A percentile compares a stretch with the other conserved stretches of the same genome.
These are phyloP conservation scores for Tenodera sinensis DNA, from an alignment of 2,888 invertebrate genomes.

Conservation along the genomic window DNA sequence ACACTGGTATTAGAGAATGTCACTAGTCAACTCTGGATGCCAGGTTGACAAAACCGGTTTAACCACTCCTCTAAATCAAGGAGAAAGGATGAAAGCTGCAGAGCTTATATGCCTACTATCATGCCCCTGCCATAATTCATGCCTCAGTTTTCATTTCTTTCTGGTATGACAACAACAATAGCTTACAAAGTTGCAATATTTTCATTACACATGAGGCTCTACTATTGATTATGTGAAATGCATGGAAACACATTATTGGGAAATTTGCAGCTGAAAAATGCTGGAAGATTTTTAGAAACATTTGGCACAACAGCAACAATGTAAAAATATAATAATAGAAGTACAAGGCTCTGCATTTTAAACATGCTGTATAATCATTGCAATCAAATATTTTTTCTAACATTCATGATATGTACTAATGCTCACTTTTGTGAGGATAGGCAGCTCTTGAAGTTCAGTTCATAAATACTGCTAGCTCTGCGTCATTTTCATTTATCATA, in stretches of 20 bases:
- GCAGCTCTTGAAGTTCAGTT: background rate
- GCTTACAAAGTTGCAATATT: background rate
- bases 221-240: background rate
- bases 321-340: background rate
- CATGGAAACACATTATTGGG: background rate
- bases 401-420: background rate
- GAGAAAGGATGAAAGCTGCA: too few species aligned
- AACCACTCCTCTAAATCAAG: too few species aligned
- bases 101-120: too few species aligned
- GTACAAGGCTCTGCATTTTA: background rate
- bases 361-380: background rate
- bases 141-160: background rate
- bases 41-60: too few species aligned
- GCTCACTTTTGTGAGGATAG: background rate
- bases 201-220: background rate
- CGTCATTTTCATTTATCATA: background rate
- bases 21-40: too few species aligned
- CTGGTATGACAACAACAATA: background rate
- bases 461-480: background rate
- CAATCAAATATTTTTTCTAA: background rate
- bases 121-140: too few species aligned
- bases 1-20: too few species aligned
- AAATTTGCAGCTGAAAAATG: background rate
- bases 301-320: background rate
- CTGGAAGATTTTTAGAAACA: background rate